Conservation (phyloP, 2,888 invertebrate species). For the Thera britannica region DNA sequence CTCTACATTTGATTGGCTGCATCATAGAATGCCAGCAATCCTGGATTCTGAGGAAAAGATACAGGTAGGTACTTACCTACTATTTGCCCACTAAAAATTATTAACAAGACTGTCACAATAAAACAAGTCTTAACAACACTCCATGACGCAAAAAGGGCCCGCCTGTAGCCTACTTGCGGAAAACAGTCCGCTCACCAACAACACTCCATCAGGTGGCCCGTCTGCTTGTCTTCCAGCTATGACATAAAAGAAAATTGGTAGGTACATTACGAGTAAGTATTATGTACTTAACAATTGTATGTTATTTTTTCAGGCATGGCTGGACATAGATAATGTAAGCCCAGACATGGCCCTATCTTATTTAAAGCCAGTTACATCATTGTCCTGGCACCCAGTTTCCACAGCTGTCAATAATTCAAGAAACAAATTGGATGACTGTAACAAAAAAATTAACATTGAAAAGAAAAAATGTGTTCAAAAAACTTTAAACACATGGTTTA, state of each 20-base stretch:
- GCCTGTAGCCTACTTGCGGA: too few species aligned
- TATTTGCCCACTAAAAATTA: too few species aligned
- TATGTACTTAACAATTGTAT: not conserved
- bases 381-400: slow-evolving; percentile 89
- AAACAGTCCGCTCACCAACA: too few species aligned
- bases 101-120: too few species aligned
- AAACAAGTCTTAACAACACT: too few species aligned
- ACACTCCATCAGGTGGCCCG: too few species aligned
- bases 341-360: slow-evolving; percentile 80
- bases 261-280: not conserved
- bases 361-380: slow-evolving; percentile 79
- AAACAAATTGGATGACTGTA: slow-evolving; percentile 86
- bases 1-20: slow-evolving; percentile 88
- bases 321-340: slow-evolving; percentile 84
- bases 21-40: slow-evolving; percentile 93
- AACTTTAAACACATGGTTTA: slow-evolving; percentile 76
- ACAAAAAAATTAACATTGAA: slow-evolving; percentile 70
- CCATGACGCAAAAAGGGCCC: too few species aligned
- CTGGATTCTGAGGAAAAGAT: slow-evolving; percentile 87
- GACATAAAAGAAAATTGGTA: not conserved
- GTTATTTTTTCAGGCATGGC: slow-evolving; percentile 85
- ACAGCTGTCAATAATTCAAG: slow-evolving; percentile 89
- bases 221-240: too few species aligned
- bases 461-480: slow-evolving; percentile 67
- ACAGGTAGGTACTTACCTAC: slow-evolving; percentile 65